Percentiles rank a stretch among this genome's conserved stretches.
These are phyloP conservation scores for Drosophila cognata DNA, from an alignment of 2,888 invertebrate genomes.

Conservation along the genomic window DNA sequence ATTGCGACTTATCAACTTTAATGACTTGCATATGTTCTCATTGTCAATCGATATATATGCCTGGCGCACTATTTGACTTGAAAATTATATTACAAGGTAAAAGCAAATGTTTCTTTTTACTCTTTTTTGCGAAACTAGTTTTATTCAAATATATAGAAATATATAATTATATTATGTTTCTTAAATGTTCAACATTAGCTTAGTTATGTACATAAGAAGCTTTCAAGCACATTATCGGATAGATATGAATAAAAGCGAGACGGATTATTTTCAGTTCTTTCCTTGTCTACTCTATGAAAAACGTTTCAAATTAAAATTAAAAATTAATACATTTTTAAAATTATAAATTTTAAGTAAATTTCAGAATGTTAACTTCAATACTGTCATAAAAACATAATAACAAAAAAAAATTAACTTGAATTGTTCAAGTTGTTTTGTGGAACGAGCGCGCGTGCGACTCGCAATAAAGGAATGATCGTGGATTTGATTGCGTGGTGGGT, in stretches of 20 bases:
- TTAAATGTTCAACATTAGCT: background rate
- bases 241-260: constrained; percentile 24
- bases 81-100: background rate
- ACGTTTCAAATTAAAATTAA: background rate
- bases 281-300: constrained; percentile 7
- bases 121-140: background rate
- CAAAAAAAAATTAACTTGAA: background rate
- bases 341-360: background rate
- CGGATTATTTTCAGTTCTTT: constrained; percentile 1
- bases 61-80: background rate
- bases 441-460: constrained; percentile 42
- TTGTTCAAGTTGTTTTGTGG: background rate
- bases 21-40: background rate
- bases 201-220: background rate
- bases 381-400: background rate
- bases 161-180: background rate
- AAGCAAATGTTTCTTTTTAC: background rate
- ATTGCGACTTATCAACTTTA: background rate
- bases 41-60: background rate
- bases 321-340: background rate
- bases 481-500: background rate
- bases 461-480: constrained; percentile 44
- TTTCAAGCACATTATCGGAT: background rate
- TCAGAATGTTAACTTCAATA: background rate
- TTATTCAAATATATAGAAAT: background rate